Base-by-base conservation (phyloP, 2,113 vertebrate species). In the Rhinopomastus cyanomelas region DNA sequence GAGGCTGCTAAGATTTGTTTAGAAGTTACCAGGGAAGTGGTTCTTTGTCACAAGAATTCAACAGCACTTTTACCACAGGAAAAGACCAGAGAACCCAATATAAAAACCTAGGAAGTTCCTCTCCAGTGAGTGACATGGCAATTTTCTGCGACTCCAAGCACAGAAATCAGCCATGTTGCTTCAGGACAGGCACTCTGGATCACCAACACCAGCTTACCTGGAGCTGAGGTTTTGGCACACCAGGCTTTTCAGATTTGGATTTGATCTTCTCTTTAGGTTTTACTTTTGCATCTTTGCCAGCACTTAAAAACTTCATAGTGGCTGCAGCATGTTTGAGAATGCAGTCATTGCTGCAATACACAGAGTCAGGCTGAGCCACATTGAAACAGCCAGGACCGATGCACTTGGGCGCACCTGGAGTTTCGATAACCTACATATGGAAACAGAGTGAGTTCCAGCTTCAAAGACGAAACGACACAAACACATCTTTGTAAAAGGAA, bases 331-430 rank as follows among this genome's bases (percentile, higher is more conserved):
- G 99, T 85, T 98, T 98, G 42, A 99, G 98, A 81, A 99, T 99
- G 93, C 99, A 99, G 79, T 98, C 98, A 4, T 95, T 98, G 94
- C 99, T 98, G 90, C 99, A 99, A 93, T 99, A 99, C 57, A 99
- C 99, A 0, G 99, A 99, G 85, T 98, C 99, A 0, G 97, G 98
- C 67, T 98, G 96, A 7, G 99, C 98, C 74, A 97, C 93, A 9
- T 96, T 98, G 25, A 88, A 95, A 87, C 99, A 99, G 59, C 98
- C 98, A 1, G 98, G 98, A 15, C 99, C 99, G 4, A 99, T 99
- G 89, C 99, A 99, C 46, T 96, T 96, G 2, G 98, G 95, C 23
- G 96, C 93, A 51, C 96, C 88, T 56, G 97, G 96, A 62, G 96
- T 68, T 56, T 98, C 98, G 1, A 96, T 17, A 5, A 97, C 96